Evolutionary conservation across 1,140 invertebrate genomes (phyloP), one percentile per base, ranked within the genome.

Genomic region (Alviniconcha marisindica): DNA sequence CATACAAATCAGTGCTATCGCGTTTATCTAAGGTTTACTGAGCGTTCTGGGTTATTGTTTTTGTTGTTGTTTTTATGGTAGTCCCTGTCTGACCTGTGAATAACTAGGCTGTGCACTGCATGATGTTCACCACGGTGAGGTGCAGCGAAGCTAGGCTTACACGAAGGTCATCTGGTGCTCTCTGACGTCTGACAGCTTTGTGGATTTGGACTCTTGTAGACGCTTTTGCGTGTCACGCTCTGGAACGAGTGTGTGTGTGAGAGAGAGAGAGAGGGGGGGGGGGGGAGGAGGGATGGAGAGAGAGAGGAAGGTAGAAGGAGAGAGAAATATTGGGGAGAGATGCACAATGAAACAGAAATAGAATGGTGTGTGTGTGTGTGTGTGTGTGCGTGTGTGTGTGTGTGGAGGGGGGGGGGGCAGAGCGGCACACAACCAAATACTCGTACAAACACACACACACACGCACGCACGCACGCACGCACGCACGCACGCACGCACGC

Each of bases 401-500:
- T 31, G 51, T 77, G n/a, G 74, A 48, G 54, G 48, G 48, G 48
- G 21, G 48, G 48, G n/a, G 48, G 48, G 48, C 48, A 51, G 21
- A 0, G 48, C 12, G 48, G 48, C 31, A 24, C 31, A 31, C 60
- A 66, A 14, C 15, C 60, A 66, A 10, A 66, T n/a, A 66, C 60
- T 21, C 60, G 28, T n/a, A 66, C 60, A 66, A 14, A 66, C 60
- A 66, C 60, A 66, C 60, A 66, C 60, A 66, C 60, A 66, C 60
- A 66, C 60, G 28, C 60, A 66, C 60, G 28, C 60, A 66, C 60
- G 28, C 60, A 66, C 60, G 28, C 60, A 66, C 60, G 28, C 66
- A 36, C 66, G 10, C 66, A 36, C 66, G 14, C 66, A 71, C 66
- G 14, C 66, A 71, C 66, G 14, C 66, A 71, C 66, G 36, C 66